A percentile compares a stretch with the other conserved stretches of the same genome.
These are phyloP conservation scores for Terrapene triunguis DNA, from an alignment of 2,113 vertebrate genomes.

Conservation along the genomic window DNA sequence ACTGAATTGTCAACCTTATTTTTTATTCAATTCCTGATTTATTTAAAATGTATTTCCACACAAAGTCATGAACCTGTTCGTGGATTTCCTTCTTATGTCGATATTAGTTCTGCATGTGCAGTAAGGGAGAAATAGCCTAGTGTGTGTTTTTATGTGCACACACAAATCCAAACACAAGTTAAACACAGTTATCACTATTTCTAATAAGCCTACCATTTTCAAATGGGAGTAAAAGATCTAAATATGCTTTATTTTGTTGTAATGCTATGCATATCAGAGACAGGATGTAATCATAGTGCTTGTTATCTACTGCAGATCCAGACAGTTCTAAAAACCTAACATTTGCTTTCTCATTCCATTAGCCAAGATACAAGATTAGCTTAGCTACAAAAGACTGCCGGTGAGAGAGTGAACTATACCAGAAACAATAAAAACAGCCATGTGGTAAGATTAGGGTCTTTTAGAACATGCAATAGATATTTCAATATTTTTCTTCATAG, in stretches of 20 bases:
- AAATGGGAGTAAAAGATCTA: slow-evolving; percentile 16
- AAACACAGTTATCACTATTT: accelerated
- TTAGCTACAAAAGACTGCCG: slow-evolving; percentile 32
- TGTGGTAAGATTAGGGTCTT: slow-evolving; percentile 20
- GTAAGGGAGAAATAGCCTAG: not conserved
- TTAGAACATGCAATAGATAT: not conserved
- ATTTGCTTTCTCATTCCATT: not conserved
- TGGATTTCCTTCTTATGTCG: not conserved
- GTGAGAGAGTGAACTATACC: not conserved
- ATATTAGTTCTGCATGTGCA: not conserved
- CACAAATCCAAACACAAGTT: not conserved
- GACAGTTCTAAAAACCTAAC: not conserved
- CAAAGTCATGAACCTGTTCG: not conserved
- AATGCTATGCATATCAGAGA: not conserved
- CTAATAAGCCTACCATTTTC: not conserved
- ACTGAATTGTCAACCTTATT: not conserved
- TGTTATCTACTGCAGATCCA: not conserved
- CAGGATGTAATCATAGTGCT: not conserved
- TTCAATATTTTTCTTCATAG: slow-evolving; percentile 11
- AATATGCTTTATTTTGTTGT: not conserved
- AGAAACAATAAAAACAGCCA: not conserved
- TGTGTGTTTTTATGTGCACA: not conserved
- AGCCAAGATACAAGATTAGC: slow-evolving; percentile 17
- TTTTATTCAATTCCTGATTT: not conserved
- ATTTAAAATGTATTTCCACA: not conserved